These are phyloP conservation scores for Drosophila trapezifrons DNA, from an alignment of 1,140 invertebrate species.

Conservation along the genomic window DNA sequence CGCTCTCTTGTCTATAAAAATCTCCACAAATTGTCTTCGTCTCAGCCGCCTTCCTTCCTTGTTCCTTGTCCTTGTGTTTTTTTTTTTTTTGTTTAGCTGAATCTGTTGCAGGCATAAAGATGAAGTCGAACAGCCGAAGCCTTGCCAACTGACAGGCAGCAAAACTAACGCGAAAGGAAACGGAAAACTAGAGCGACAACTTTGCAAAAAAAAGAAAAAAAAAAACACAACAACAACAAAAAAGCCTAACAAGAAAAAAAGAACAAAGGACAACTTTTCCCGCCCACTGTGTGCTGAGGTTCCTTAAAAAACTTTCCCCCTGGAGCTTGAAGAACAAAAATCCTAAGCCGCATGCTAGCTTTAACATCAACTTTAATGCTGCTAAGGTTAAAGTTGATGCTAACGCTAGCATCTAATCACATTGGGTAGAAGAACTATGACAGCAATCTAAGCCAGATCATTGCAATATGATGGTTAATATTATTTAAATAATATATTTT, in stretches of 20 bases:
- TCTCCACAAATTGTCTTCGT: conserved; percentile 28
- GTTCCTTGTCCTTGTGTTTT: background rate
- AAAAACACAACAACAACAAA: background rate
- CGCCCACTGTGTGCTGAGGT: conserved; percentile 17
- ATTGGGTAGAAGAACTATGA: too few species aligned
- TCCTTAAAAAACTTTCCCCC: background rate
- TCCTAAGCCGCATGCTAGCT: background rate
- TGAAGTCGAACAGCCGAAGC: conserved; percentile 11
- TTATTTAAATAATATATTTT: too few species aligned
- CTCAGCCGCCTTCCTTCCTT: conserved; percentile 4
- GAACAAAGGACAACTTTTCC: conserved; percentile 27
- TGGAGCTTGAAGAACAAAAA: background rate
- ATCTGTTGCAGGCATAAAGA: conserved; percentile 28
- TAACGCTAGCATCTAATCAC: background rate
- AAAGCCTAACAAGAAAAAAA: background rate
- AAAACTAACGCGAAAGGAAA: conserved; percentile 21
- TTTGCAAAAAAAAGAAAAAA: background rate
- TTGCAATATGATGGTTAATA: too few species aligned
- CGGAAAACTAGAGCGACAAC: conserved; percentile 40
- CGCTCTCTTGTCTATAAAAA: conserved; percentile 38
- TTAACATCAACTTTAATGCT: background rate
- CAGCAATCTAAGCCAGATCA: background rate
- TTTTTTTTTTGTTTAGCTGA: conserved; percentile 12
- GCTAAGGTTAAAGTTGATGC: too few species aligned
- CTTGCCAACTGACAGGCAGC: conserved; percentile 12